phyloP scores from a whole-genome alignment of 2,888 invertebrate genomes.

The Acrocyrtus sp. region DNA sequence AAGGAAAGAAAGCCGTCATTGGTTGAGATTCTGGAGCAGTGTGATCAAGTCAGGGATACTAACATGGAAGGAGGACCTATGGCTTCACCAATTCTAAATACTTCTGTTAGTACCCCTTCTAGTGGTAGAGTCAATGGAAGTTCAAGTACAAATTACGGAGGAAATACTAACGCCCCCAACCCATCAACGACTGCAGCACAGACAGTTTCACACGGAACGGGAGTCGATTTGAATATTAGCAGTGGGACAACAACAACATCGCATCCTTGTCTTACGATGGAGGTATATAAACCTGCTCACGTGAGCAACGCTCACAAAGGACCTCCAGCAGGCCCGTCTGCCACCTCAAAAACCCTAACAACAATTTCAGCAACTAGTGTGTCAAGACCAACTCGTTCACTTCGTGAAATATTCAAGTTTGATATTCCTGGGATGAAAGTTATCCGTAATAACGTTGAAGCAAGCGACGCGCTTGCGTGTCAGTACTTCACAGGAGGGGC shows the following conservation, averaged over 20 bases:
- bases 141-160: not conserved
- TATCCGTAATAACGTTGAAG: not conserved
- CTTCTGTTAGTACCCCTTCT: not conserved
- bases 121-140: not conserved
- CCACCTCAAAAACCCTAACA: not conserved
- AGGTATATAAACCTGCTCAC: not conserved
- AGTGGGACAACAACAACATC: not conserved
- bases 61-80: not conserved
- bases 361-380: not conserved
- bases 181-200: not conserved
- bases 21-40: too few species aligned
- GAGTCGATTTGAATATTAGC: not conserved
- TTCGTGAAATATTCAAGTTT: constrained; percentile 26
- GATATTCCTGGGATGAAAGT: constrained; percentile 17
- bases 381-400: not conserved
- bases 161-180: not conserved
- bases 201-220: not conserved
- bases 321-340: not conserved
- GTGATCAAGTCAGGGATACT: too few species aligned
- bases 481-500: constrained; percentile 1
- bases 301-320: not conserved
- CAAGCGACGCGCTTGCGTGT: constrained; percentile 31
- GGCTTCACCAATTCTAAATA: not conserved
- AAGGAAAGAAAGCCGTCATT: too few species aligned
- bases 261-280: not conserved